Base-by-base conservation (phyloP, 2,888 invertebrate species). In the Drosophila pseudotalamancana region DNA sequence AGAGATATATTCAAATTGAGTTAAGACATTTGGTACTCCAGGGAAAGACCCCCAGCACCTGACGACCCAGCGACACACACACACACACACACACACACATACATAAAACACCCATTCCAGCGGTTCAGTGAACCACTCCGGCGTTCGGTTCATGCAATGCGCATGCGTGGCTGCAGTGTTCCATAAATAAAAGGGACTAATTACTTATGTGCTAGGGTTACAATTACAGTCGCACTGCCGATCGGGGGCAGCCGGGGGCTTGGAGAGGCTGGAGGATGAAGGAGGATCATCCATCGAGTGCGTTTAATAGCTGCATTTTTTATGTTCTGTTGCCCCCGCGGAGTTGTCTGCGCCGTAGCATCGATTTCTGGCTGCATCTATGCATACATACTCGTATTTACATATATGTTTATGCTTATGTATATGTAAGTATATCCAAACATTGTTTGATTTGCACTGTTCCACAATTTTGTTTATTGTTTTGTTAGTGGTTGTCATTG, bases 1-100 rank as follows among this genome's bases (percentile, higher is more conserved):
- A 48, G 57, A 55, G 61, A 68, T 55, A 67, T 77, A 79, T 77
- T 87, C 81, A 88, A 87, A 79, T 86, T 75, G 71, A 73, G 64
- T 76, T 80, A 73, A 70, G 71, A 54, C 62, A 64, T 65, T 72
- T 61, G 46, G 23, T 53, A 51, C 56, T 34, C 42, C 42, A 25
- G 12, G 49, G 37, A 66, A 43, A 72, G 86, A 86, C 79, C 88
- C 87, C 87, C 87, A 87, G 88, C 88, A 88, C 87, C 87, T 88
- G 87, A 75, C 76, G 51, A 48, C 37, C 55, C 39, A 42, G 16
- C 31, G 14, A 21, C 35, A 49, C 35, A 57, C 9, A 55, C 45
- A 48, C 32, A 39, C 19, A 27, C 54, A 35, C 14, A n/a, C n/a
- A n/a, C 59, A 48, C 37, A 53, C 43, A 34, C 49, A 46, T 27